Base-by-base conservation (phyloP, 2,888 invertebrate species). In the Xanthorhoe designata region DNA sequence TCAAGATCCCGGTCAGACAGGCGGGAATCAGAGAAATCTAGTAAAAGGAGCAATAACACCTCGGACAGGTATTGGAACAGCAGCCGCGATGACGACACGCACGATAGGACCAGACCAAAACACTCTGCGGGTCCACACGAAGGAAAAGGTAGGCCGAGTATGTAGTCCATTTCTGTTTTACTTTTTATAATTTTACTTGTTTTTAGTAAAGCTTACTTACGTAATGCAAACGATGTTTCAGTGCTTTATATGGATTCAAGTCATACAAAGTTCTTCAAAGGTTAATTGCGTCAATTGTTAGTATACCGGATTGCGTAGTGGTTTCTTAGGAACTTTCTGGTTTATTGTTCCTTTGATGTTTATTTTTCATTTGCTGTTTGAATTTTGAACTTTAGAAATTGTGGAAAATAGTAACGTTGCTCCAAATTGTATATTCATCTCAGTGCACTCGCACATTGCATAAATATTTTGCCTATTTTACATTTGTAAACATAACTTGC, bases 1-100 rank as follows among this genome's bases (percentile, higher is more conserved):
- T 90, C 90, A 59, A 85, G 86, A 77, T 92, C 92, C 18, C 82
- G 91, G 59, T 90, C 91, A 53, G 88, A 90, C 17, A 84, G 91
- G 74, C 84, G 90, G 75, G 92, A 92, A 72, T 69, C 83, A 4
- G 92, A 90, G 32, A 92, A 91, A 72, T 64, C 84, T 76, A 87
- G 82, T 78, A 92, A 92, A 84, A 86, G 91, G 79, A 82, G 84
- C 53, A 89, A 87, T 76, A 91, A 80, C 76, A 76, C 86, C 15
- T 83, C 90, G 0, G 91, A 92, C 7, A 82, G 89, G 68, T 92
- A 93, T 62, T 92, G 92, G 92, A 89, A 86, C 73, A 88, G 77
- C 63, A 83, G 80, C 42, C 79, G 89, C 69, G 90, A 91, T 42
- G 92, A 91, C 15, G 90, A 89, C 52, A 78, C 74, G 18, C 89